Evolutionary conservation across 2,888 invertebrate genomes (phyloP).

Genomic region (Drosophila emarginata): DNA sequence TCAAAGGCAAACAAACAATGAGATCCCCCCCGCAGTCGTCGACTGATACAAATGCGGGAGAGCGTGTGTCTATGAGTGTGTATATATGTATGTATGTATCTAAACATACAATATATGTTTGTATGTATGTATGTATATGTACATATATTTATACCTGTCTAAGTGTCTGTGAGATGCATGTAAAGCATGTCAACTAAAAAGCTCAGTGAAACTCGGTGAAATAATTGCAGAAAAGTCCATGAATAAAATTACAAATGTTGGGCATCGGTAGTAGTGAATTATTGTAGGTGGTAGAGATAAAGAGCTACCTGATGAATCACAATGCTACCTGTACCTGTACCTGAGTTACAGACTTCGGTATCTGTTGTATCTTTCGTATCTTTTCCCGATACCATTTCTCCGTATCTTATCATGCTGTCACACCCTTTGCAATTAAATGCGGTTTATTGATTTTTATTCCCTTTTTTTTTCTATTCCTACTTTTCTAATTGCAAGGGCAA

Average conservation of each 20-base stretch:
- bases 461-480: constrained; percentile 19
- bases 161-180: constrained; percentile 47
- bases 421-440: constrained; percentile 28
- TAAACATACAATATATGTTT: not conserved
- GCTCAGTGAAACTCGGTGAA: constrained; percentile 75
- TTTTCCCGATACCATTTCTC: constrained; percentile 41
- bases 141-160: not conserved
- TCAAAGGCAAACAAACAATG: constrained; percentile 20
- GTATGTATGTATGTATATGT: not conserved
- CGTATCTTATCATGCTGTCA: constrained; percentile 51
- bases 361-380: constrained; percentile 1
- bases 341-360: not conserved
- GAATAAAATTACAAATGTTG: constrained; percentile 59
- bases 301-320: constrained; percentile 5
- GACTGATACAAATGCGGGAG: constrained; percentile 11
- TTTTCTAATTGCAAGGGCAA: constrained; percentile 13
- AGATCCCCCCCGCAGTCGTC: not conserved
- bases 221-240: constrained; percentile 69
- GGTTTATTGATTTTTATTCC: constrained; percentile 48
- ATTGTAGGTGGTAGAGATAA: not conserved
- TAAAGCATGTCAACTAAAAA: constrained; percentile 73
- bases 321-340: constrained; percentile 4
- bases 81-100: not conserved
- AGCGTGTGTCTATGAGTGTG: not conserved
- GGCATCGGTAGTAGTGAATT: constrained; percentile 46